Evolutionary conservation across 37 sponge, comb jelly and placozoan species (phyloP).

Genomic region (Diacarnus erythraeanus): DNA sequence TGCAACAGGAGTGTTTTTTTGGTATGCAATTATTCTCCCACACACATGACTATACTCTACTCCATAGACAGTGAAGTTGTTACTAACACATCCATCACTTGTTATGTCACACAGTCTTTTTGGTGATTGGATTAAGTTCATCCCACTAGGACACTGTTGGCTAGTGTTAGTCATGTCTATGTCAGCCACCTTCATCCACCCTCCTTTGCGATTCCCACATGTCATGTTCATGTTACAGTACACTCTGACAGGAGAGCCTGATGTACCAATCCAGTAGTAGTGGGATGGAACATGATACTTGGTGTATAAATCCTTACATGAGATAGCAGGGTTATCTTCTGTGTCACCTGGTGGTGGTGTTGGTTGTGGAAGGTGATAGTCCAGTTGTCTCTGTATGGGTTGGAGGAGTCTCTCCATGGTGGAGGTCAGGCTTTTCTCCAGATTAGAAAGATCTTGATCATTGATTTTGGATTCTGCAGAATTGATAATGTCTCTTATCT

Average conservation of each 20-base stretch:
- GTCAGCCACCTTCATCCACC: conserved; percentile 23
- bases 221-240: not conserved
- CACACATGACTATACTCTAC: conserved; percentile 15
- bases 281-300: not conserved
- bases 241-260: not conserved
- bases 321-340: not conserved
- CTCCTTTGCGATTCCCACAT: not conserved
- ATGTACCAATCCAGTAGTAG: not conserved
- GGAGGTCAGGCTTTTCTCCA: not conserved
- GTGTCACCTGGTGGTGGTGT: not conserved
- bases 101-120: not conserved
- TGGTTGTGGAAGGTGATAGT: not conserved
- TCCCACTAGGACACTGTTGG: conserved; percentile 3
- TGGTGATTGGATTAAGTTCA: not conserved
- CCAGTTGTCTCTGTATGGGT: not conserved
- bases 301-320: not conserved
- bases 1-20: conserved; percentile 1
- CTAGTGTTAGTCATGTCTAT: conserved; percentile 11
- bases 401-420: not conserved
- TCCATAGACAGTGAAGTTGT: not conserved
- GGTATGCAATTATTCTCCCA: conserved; percentile 33
- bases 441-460: not conserved
- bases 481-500: not conserved
- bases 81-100: not conserved
- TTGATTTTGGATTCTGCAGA: not conserved